These are phyloP conservation scores for Eupithecia subfuscata DNA, from an alignment of 2,888 invertebrate genomes.

Conservation along the genomic window DNA sequence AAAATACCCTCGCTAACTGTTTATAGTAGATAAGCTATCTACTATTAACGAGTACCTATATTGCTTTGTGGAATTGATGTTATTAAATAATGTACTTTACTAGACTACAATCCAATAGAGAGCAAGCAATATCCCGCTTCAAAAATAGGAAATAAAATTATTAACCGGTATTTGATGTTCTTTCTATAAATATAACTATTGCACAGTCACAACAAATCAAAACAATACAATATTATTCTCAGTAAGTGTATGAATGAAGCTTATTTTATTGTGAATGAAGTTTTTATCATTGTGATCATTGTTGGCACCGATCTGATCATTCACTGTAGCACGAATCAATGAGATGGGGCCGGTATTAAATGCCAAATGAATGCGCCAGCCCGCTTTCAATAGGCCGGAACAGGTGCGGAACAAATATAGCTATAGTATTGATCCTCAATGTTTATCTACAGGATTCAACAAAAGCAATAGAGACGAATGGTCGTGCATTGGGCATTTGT, in stretches of 20 bases:
- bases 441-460: not conserved
- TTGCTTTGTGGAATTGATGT: not conserved
- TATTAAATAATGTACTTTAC: not conserved
- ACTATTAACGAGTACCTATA: not conserved
- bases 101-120: not conserved
- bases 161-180: not conserved
- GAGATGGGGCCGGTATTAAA: slow-evolving; percentile 22
- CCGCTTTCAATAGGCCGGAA: slow-evolving; percentile 25
- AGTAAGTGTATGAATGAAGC: slow-evolving; percentile 12
- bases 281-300: slow-evolving; percentile 1
- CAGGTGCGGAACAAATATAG: slow-evolving; percentile 28
- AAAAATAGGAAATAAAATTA: not conserved
- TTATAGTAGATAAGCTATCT: not conserved
- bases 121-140: not conserved
- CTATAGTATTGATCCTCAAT: not conserved
- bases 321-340: slow-evolving; percentile 22
- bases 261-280: slow-evolving; percentile 13
- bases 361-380: slow-evolving; percentile 19
- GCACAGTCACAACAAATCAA: not conserved
- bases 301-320: slow-evolving; percentile 20
- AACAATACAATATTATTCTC: not conserved
- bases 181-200: not conserved
- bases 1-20: too few species aligned
- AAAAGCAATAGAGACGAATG: not conserved
- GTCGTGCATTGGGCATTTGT: not conserved